A percentile compares a stretch with the other conserved stretches of the same genome.
These are phyloP conservation scores for Hystrix cristata DNA, from an alignment of 2,113 vertebrate species.

Conservation along the genomic window DNA sequence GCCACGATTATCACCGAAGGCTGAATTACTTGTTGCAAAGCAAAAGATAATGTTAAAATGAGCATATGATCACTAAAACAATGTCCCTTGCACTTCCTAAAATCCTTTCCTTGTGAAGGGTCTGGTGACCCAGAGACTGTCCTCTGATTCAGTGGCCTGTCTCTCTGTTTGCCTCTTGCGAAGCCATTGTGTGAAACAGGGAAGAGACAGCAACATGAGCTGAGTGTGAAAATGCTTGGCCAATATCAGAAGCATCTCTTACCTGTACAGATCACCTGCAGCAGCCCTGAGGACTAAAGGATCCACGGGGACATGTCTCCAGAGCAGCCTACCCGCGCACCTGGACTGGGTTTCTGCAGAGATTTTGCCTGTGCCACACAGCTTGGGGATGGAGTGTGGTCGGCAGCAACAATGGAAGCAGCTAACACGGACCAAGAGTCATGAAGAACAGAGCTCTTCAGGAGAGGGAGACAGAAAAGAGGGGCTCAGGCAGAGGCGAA, in stretches of 20 bases:
- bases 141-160: neutral
- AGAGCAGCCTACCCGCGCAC: fast-evolving
- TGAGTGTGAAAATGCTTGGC: neutral
- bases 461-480: neutral
- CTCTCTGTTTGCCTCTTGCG: neutral
- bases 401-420: neutral
- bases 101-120: neutral
- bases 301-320: neutral
- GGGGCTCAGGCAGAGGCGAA: neutral
- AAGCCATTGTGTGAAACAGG: neutral
- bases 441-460: neutral
- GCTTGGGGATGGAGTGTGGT: neutral
- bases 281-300: slow-evolving; percentile 58
- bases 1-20: neutral
- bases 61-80: neutral
- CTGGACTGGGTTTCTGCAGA: neutral
- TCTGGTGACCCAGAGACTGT: neutral
- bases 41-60: neutral
- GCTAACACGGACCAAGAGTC: neutral
- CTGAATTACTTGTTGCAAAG: neutral
- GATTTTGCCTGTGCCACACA: neutral
- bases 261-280: slow-evolving; percentile 26
- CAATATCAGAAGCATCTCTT: slow-evolving; percentile 65
- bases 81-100: neutral
- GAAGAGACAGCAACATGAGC: neutral